A percentile compares a stretch with the other conserved stretches of the same genome.
phyloP scores from a whole-genome alignment of 2,113 vertebrate species.

The Scomber scombrus region DNA sequence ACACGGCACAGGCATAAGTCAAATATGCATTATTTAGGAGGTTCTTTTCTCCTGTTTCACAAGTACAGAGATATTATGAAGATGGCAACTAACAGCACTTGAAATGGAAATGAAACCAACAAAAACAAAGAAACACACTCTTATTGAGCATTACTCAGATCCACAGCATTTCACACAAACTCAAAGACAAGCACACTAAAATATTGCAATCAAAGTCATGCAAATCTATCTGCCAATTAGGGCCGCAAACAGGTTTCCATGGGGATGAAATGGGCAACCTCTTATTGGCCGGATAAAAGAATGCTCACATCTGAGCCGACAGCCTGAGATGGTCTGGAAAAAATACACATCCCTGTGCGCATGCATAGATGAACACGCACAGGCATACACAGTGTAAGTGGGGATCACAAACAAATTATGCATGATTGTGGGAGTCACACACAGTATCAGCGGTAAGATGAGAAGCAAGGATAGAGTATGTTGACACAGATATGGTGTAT shows the following conservation, averaged over 20 bases:
- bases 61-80: constrained; percentile 58
- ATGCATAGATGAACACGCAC: constrained; percentile 26
- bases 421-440: constrained; percentile 59
- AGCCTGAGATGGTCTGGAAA: constrained; percentile 70
- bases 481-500: constrained; percentile 69
- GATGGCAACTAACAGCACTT: constrained; percentile 40
- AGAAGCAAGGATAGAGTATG: constrained; percentile 69
- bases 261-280: constrained; percentile 73
- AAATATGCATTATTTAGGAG: constrained; percentile 74
- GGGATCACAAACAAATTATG: constrained; percentile 69
- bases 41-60: constrained; percentile 64
- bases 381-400: constrained; percentile 41
- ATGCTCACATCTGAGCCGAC: constrained; percentile 70
- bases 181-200: constrained; percentile 43
- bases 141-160: constrained; percentile 39
- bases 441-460: constrained; percentile 71
- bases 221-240: constrained; percentile 80
- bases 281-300: constrained; percentile 79
- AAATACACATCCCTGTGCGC: constrained; percentile 37
- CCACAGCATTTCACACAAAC: constrained; percentile 13
- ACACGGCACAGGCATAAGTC: constrained; percentile 60
- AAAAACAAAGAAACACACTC: constrained; percentile 34
- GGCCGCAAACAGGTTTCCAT: constrained; percentile 71
- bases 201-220: constrained; percentile 77
- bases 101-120: constrained; percentile 29